Percentiles rank a stretch among this genome's conserved stretches.
phyloP scores from a whole-genome alignment of 2,888 invertebrate genomes.

The Calameuta pallipes region DNA sequence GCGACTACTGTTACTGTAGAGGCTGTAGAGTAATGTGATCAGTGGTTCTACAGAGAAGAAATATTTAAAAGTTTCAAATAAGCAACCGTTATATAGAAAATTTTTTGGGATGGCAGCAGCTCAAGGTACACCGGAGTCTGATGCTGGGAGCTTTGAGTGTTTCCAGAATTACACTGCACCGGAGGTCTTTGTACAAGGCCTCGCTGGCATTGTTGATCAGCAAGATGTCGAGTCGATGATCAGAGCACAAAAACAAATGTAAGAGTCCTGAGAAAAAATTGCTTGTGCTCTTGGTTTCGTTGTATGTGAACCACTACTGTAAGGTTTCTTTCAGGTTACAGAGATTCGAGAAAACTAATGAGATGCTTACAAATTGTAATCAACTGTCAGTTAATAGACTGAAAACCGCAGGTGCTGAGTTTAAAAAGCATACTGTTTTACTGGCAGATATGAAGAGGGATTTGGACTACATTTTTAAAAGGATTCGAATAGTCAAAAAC shows the following conservation, averaged over 20 bases:
- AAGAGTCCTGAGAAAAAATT: constrained; percentile 54
- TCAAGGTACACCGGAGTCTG: constrained; percentile 68
- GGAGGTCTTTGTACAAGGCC: constrained; percentile 91
- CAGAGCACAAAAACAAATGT: constrained; percentile 93
- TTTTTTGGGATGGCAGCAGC: constrained; percentile 52
- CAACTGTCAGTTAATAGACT: constrained; percentile 90
- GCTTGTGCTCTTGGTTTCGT: background rate
- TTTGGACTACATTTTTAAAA: constrained; percentile 92
- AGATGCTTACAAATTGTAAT: constrained; percentile 98
- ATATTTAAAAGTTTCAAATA: background rate
- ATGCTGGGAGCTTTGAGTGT: constrained; percentile 80
- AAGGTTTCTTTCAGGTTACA: constrained; percentile 77
- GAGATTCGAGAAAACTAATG: constrained; percentile 98
- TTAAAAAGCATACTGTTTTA: constrained; percentile 89
- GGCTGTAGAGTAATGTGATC: background rate
- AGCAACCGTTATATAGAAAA: background rate
- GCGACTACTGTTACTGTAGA: background rate
- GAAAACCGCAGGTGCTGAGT: constrained; percentile 87
- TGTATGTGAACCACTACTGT: background rate
- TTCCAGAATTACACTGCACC: constrained; percentile 91
- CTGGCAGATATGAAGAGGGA: constrained; percentile 94
- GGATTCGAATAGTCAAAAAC: constrained; percentile 85
- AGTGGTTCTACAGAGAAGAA: background rate
- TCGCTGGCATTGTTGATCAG: constrained; percentile 92
- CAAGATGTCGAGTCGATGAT: constrained; percentile 91